Evolutionary conservation across 2,113 vertebrate species (phyloP).

Genomic region (Mobula birostris): DNA sequence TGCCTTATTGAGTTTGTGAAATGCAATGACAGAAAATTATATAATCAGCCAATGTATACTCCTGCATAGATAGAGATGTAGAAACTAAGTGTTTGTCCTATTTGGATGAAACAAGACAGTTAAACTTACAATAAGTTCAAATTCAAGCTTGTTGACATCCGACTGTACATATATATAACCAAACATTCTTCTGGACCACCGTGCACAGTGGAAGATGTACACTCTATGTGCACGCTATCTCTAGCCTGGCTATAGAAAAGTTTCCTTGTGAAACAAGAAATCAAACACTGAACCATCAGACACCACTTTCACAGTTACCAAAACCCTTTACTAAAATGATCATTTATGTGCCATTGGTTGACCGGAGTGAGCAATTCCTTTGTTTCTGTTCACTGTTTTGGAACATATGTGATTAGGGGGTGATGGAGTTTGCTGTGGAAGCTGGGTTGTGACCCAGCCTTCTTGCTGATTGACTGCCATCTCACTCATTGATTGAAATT

Average conservation of each 20-base stretch:
- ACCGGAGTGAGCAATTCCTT: slow-evolving; percentile 7
- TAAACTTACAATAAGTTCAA: neutral
- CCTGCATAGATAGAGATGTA: neutral
- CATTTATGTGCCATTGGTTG: slow-evolving; percentile 16
- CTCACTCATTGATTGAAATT: slow-evolving; percentile 28
- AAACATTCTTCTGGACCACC: too few species aligned
- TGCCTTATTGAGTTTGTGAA: neutral
- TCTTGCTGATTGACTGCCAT: slow-evolving; percentile 22
- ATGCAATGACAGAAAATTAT: neutral
- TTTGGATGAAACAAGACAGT: neutral
- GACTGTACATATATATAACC: too few species aligned
- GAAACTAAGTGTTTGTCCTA: too few species aligned
- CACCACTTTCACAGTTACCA: neutral
- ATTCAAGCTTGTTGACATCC: too few species aligned
- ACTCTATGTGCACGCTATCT: too few species aligned
- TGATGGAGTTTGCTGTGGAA: neutral
- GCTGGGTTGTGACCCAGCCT: slow-evolving; percentile 7
- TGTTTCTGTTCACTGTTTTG: slow-evolving; percentile 12
- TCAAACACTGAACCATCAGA: slow-evolving; percentile 19
- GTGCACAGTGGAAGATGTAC: too few species aligned
- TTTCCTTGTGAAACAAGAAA: slow-evolving; percentile 8
- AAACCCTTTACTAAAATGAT: slow-evolving; percentile 11
- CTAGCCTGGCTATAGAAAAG: neutral
- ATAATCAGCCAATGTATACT: neutral
- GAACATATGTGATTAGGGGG: neutral